Evolutionary conservation across 2,888 invertebrate species (phyloP).

Genomic region (Ommatoiulus sabulosus): DNA sequence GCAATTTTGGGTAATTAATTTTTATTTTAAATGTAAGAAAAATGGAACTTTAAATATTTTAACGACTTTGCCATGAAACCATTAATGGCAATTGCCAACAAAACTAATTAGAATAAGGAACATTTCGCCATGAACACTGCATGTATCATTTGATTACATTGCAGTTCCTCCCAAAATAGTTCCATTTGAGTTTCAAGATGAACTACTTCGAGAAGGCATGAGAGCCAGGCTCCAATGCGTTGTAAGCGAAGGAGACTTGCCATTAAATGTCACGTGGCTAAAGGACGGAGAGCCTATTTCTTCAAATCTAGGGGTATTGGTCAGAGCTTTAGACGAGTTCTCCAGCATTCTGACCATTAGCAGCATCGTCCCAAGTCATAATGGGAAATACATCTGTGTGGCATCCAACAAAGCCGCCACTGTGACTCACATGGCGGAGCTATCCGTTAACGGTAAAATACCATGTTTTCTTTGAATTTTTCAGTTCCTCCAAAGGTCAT

Average conservation of each 20-base stretch:
- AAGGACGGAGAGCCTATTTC: constrained; percentile 79
- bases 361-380: constrained; percentile 54
- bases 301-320: constrained; percentile 50
- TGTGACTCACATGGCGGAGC: constrained; percentile 50
- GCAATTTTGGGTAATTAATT: constrained; percentile 34
- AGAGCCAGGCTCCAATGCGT: constrained; percentile 84
- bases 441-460: constrained; percentile 58
- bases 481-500: constrained; percentile 57
- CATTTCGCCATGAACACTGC: not conserved
- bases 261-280: constrained; percentile 83
- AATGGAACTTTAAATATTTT: not conserved
- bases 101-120: not conserved
- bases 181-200: constrained; percentile 57
- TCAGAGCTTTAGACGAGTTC: constrained; percentile 57
- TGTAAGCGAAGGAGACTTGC: constrained; percentile 83
- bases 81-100: not conserved
- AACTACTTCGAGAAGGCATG: constrained; percentile 76
- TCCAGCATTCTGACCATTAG: constrained; percentile 57
- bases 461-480: constrained; percentile 55
- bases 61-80: not conserved
- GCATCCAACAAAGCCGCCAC: constrained; percentile 56
- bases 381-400: constrained; percentile 56
- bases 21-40: not conserved
- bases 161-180: constrained; percentile 57
- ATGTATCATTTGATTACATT: constrained; percentile 48